These are phyloP conservation scores for Alces alces DNA, from an alignment of 2,113 vertebrate species.

Conservation along the genomic window DNA sequence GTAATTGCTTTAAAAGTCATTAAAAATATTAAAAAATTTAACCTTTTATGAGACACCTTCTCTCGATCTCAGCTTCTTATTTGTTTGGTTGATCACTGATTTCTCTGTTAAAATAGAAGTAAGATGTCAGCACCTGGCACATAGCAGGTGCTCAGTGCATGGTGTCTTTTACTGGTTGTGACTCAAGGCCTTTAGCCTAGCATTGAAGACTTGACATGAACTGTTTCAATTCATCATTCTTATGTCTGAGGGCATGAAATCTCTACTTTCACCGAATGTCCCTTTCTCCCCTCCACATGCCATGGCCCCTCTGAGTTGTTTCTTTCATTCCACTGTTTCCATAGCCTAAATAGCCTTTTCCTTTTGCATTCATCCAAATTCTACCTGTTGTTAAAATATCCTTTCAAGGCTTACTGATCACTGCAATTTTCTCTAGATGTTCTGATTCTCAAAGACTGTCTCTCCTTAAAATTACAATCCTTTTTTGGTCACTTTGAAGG, in stretches of 20 bases:
- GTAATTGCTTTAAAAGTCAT: not conserved
- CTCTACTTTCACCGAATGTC: not conserved
- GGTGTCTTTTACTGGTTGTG: no score
- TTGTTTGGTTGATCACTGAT: not conserved
- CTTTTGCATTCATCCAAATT: not conserved
- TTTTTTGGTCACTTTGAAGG: not conserved
- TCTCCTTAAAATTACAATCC: not conserved
- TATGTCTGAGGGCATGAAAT: not conserved
- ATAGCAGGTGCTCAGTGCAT: not conserved
- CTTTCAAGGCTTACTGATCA: not conserved
- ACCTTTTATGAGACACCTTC: not conserved
- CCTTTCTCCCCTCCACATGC: not conserved
- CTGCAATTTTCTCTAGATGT: not conserved
- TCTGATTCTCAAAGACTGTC: not conserved
- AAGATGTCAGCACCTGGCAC: not conserved
- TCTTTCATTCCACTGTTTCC: not conserved
- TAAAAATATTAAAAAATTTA: not conserved
- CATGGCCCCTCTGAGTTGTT: not conserved
- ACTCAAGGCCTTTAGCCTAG: not conserved
- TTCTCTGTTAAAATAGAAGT: not conserved
- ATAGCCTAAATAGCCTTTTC: not conserved
- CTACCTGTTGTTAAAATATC: not conserved
- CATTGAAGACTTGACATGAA: not conserved
- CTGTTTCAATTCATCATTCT: not conserved
- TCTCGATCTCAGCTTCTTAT: not conserved